phyloP scores from a whole-genome alignment of 2,888 invertebrate species.

The Cosmorhoe ocellata region DNA sequence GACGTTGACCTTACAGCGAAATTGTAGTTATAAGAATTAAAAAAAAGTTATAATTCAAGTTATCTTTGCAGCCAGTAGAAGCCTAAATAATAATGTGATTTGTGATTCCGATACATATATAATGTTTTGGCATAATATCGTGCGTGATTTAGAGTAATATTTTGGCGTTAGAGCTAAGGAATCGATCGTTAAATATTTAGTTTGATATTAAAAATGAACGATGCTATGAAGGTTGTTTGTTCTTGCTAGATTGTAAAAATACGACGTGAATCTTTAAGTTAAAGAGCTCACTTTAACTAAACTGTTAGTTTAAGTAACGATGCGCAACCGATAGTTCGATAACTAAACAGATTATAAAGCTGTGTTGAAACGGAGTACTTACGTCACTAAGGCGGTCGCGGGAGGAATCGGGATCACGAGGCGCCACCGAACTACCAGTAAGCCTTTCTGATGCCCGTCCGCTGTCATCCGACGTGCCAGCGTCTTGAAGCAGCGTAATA shows the following conservation, averaged over 20 bases:
- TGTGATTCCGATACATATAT: not conserved
- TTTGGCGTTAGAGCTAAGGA: not conserved
- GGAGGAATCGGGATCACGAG: slow-evolving; percentile 91
- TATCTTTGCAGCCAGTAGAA: not conserved
- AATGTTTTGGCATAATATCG: not conserved
- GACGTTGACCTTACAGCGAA: too few relatives aligned
- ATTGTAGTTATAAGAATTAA: too few relatives aligned
- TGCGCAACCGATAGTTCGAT: slow-evolving; percentile 30
- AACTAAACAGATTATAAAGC: slow-evolving; percentile 26
- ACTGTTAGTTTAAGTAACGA: slow-evolving; percentile 13
- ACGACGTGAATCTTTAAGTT: slow-evolving; percentile 12
- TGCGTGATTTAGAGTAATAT: too few relatives aligned
- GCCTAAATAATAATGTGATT: not conserved
- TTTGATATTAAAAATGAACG: slow-evolving; percentile 6
- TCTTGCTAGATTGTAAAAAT: not conserved
- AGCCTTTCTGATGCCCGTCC: slow-evolving; percentile 91
- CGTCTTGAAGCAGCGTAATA: slow-evolving; percentile 88
- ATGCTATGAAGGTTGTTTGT: not conserved
- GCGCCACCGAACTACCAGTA: slow-evolving; percentile 88
- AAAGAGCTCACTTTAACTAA: slow-evolving; percentile 10
- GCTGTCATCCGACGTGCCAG: slow-evolving; percentile 93
- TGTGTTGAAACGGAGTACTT: slow-evolving; percentile 70
- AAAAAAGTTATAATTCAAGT: not conserved
- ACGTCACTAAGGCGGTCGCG: slow-evolving; percentile 93
- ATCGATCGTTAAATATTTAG: slow-evolving; percentile 25